Evolutionary conservation across 92 coral and sea anemone genomes (phyloP).

Genomic region (Zoanthus solanderi): DNA sequence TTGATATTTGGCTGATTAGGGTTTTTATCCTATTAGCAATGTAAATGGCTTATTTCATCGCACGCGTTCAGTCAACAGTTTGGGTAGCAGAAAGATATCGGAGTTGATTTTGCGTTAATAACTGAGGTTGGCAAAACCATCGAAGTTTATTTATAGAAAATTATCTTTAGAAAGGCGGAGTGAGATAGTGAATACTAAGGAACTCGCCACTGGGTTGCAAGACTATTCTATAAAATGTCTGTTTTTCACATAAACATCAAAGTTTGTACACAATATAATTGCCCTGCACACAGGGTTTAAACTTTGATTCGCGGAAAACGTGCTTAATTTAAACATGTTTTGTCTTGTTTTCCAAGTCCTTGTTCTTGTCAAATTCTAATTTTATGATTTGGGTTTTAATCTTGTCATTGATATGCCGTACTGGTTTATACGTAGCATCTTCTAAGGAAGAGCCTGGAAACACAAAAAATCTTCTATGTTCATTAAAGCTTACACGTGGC

Average conservation of each 20-base stretch:
- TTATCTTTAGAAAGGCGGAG: slow-evolving; percentile 35
- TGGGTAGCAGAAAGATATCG: slow-evolving; percentile 4
- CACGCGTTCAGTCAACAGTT: slow-evolving; percentile 48
- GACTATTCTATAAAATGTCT: slow-evolving; percentile 15
- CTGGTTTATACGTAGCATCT: slow-evolving; percentile 7
- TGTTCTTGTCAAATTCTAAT: slow-evolving; percentile 29
- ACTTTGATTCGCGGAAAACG: slow-evolving; percentile 36
- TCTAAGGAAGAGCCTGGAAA: slow-evolving; percentile 9
- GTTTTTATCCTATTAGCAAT: slow-evolving; percentile 43
- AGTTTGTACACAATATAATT: slow-evolving; percentile 12
- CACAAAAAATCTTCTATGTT: not conserved
- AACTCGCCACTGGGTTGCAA: slow-evolving; percentile 3
- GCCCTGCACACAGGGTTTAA: slow-evolving; percentile 22
- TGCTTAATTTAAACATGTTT: slow-evolving; percentile 25
- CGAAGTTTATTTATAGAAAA: slow-evolving; percentile 18
- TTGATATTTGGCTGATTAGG: slow-evolving; percentile 43
- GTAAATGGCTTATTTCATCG: slow-evolving; percentile 38
- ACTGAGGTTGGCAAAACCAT: slow-evolving; percentile 17
- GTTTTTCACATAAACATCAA: slow-evolving; percentile 8
- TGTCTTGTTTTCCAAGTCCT: slow-evolving; percentile 10
- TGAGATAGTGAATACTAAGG: not conserved
- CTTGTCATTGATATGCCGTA: slow-evolving; percentile 8
- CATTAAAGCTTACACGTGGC: slow-evolving; percentile 41
- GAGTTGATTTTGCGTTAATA: slow-evolving; percentile 7
- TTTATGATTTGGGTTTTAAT: slow-evolving; percentile 22